Conservation (phyloP, 2,113 vertebrate genomes). For the Melanotaenia duboulayi region DNA sequence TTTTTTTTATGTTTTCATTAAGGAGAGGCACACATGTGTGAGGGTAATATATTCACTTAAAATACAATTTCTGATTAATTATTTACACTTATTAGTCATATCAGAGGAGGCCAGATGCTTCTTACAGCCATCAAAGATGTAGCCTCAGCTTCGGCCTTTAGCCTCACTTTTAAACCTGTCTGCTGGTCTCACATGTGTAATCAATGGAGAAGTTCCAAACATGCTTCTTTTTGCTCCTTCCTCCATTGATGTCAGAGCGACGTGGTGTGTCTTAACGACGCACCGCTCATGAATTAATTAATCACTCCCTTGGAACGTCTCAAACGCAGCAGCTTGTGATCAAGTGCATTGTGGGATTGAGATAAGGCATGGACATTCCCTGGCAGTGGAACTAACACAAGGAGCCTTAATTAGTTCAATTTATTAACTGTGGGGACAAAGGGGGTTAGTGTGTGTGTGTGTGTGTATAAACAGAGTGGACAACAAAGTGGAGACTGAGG, state of each 20-base stretch:
- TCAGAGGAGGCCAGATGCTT: constrained; percentile 46
- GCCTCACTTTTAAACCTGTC: constrained; percentile 25
- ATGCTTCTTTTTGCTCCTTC: constrained; percentile 17
- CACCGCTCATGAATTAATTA: constrained; percentile 73
- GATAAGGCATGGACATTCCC: constrained; percentile 75
- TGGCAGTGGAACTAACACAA: constrained; percentile 74
- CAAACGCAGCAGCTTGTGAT: constrained; percentile 75
- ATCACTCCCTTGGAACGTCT: constrained; percentile 62
- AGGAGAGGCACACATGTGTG: neutral
- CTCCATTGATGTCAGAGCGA: constrained; percentile 58
- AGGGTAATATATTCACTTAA: constrained; percentile 18
- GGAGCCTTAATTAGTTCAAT: constrained; percentile 78
- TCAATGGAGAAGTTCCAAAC: constrained; percentile 40
- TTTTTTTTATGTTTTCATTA: constrained; percentile 50
- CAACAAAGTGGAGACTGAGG: constrained; percentile 31
- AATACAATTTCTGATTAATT: constrained; percentile 28
- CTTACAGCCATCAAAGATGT: constrained; percentile 37
- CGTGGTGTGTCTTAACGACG: constrained; percentile 53
- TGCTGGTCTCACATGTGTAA: constrained; percentile 39
- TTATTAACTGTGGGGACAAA: constrained; percentile 69
- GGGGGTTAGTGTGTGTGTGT: constrained; percentile 1
- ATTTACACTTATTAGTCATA: constrained; percentile 39
- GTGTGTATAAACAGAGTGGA: constrained; percentile 1
- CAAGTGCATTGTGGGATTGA: constrained; percentile 75
- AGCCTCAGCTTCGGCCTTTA: constrained; percentile 41